These are phyloP conservation scores for Linyphia triangularis DNA, from an alignment of 2,888 invertebrate genomes.

Conservation along the genomic window DNA sequence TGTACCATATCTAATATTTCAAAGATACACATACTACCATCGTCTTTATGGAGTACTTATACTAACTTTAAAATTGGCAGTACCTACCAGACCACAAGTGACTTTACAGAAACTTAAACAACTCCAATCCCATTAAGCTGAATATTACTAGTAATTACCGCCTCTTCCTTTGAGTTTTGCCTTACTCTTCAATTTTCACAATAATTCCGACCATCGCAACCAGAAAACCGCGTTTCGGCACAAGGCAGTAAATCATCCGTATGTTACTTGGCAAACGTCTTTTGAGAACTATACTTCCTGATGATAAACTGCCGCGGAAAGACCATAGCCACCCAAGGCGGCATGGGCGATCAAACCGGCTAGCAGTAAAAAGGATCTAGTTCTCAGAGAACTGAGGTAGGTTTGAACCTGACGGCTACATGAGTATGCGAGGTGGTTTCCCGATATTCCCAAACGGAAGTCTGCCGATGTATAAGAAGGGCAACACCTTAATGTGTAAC, in stretches of 20 bases:
- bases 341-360: too few relatives aligned
- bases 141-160: too few relatives aligned
- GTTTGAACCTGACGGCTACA: neutral
- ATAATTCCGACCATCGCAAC: too few relatives aligned
- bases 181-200: too few relatives aligned
- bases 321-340: neutral
- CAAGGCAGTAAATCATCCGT: neutral
- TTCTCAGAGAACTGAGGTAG: neutral
- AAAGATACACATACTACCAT: too few relatives aligned
- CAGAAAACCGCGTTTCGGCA: neutral
- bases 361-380: neutral
- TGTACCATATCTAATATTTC: too few relatives aligned
- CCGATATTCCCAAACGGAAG: conserved; percentile 5
- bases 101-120: too few relatives aligned
- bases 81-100: too few relatives aligned
- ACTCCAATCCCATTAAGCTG: too few relatives aligned
- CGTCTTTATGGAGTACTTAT: too few relatives aligned
- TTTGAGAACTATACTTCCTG: neutral
- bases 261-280: neutral
- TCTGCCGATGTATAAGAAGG: conserved; percentile 7
- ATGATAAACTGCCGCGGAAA: neutral
- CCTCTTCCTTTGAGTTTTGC: too few relatives aligned
- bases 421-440: conserved; percentile 14
- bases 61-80: too few relatives aligned
- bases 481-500: conserved; percentile 58